phyloP scores from a whole-genome alignment of 2,888 invertebrate species.

The Didymodactylos carnosus region DNA sequence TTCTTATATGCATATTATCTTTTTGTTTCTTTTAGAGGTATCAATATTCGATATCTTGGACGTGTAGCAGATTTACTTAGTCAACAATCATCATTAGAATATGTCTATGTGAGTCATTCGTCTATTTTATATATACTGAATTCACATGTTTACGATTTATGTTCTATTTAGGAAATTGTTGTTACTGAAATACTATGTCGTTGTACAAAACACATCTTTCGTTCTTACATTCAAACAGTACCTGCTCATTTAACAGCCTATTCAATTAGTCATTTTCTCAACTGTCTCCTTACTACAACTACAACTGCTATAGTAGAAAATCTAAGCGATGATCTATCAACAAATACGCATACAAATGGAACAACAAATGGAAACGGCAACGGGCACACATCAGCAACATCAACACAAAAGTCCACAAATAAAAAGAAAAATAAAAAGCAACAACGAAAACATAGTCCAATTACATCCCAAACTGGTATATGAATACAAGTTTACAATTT shows the following conservation, averaged over 20 bases:
- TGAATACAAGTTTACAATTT: not conserved
- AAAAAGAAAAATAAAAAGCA: conserved; percentile 40
- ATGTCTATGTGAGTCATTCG: not conserved
- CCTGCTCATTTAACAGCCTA: conserved; percentile 73
- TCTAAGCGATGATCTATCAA: conserved; percentile 38
- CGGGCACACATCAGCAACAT: not conserved
- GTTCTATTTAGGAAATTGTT: conserved; percentile 55
- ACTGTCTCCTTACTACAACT: conserved; percentile 63
- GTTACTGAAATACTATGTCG: conserved; percentile 70
- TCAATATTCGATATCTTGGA: conserved; percentile 87
- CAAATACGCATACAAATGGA: conserved; percentile 29
- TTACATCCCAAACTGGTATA: conserved; percentile 13
- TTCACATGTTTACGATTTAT: not conserved
- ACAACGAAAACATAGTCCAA: conserved; percentile 34
- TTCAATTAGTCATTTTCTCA: conserved; percentile 82
- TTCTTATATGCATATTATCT: not conserved
- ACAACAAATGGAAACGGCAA: not conserved
- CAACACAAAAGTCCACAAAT: conserved; percentile 43
- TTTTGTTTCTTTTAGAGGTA: conserved; percentile 43
- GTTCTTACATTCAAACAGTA: conserved; percentile 57
- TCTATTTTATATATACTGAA: not conserved
- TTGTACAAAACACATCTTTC: conserved; percentile 79
- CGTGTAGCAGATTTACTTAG: conserved; percentile 47
- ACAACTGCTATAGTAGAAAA: not conserved
- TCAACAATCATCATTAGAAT: not conserved